Conservation (phyloP, 1,140 invertebrate species). For the Ctenoplectra terminalis region DNA sequence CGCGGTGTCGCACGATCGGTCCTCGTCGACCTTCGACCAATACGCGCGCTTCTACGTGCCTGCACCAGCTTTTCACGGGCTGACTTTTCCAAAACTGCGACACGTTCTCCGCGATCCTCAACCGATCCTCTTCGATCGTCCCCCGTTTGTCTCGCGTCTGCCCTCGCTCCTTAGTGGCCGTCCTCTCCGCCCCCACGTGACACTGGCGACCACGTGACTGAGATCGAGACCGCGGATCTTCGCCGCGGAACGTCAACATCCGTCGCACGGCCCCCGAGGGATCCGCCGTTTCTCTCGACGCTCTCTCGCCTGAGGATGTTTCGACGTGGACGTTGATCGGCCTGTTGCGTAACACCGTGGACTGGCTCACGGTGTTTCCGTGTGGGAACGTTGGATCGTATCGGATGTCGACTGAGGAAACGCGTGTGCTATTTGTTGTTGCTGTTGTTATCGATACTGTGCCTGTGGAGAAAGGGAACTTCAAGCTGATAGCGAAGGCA, state of each 20-base stretch:
- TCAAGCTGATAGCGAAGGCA: neutral
- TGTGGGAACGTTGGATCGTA: neutral
- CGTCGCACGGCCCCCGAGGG: conserved; percentile 32
- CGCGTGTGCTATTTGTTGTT: neutral
- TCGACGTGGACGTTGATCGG: conserved; percentile 12
- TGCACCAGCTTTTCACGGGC: conserved; percentile 26
- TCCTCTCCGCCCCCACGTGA: conserved; percentile 66
- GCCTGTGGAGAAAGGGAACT: neutral
- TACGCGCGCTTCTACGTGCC: conserved; percentile 65
- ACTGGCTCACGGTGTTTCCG: neutral
- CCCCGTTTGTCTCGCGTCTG: neutral
- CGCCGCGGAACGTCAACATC: conserved; percentile 27
- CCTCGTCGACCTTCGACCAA: conserved; percentile 71
- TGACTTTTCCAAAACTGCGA: conserved; percentile 66
- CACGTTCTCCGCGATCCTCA: neutral
- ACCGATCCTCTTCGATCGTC: neutral
- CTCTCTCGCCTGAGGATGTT: conserved; percentile 9
- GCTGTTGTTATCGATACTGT: neutral
- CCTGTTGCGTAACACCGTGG: conserved; percentile 20
- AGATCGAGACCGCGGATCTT: conserved; percentile 37
- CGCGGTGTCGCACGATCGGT: conserved; percentile 74
- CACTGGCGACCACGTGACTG: conserved; percentile 64
- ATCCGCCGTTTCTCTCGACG: neutral
- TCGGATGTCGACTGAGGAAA: neutral
- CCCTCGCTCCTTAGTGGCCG: neutral